A percentile compares a stretch with the other conserved stretches of the same genome.
phyloP scores from a whole-genome alignment of 1,140 invertebrate species.

The Pseudomyrmex gracilis region DNA sequence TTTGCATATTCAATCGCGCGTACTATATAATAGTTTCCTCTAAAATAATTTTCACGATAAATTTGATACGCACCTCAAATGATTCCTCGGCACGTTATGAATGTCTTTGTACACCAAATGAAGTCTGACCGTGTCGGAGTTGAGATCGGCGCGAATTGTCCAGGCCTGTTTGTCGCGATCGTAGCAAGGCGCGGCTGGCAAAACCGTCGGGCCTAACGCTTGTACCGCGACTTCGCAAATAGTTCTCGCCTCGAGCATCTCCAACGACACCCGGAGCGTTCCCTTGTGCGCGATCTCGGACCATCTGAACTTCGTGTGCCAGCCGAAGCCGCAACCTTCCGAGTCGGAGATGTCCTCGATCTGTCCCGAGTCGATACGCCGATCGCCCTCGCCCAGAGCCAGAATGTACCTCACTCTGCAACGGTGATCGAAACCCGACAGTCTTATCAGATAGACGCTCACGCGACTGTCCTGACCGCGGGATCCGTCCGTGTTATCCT shows the following conservation, averaged over 20 bases:
- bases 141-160: constrained; percentile 92
- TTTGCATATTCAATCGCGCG: background rate
- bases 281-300: constrained; percentile 87
- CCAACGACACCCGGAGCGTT: constrained; percentile 89
- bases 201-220: constrained; percentile 77
- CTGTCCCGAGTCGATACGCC: constrained; percentile 91
- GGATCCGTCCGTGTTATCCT: constrained; percentile 76
- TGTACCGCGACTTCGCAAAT: constrained; percentile 90
- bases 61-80: constrained; percentile 86
- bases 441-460: constrained; percentile 89
- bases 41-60: background rate
- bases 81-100: constrained; percentile 93
- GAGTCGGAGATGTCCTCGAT: constrained; percentile 92
- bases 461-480: constrained; percentile 85
- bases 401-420: constrained; percentile 91
- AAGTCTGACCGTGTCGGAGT: constrained; percentile 91
- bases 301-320: constrained; percentile 89
- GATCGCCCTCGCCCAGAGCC: constrained; percentile 90
- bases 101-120: constrained; percentile 94
- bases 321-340: constrained; percentile 90
- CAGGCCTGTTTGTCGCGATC: constrained; percentile 95
- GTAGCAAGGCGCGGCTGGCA: constrained; percentile 90
- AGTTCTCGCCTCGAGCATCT: constrained; percentile 91
- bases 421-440: constrained; percentile 93
- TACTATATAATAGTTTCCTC: too few species aligned